Percentiles rank a stretch among this genome's conserved stretches.
phyloP scores from a whole-genome alignment of 1,140 invertebrate species.

The Ditylenchus dipsaci region DNA sequence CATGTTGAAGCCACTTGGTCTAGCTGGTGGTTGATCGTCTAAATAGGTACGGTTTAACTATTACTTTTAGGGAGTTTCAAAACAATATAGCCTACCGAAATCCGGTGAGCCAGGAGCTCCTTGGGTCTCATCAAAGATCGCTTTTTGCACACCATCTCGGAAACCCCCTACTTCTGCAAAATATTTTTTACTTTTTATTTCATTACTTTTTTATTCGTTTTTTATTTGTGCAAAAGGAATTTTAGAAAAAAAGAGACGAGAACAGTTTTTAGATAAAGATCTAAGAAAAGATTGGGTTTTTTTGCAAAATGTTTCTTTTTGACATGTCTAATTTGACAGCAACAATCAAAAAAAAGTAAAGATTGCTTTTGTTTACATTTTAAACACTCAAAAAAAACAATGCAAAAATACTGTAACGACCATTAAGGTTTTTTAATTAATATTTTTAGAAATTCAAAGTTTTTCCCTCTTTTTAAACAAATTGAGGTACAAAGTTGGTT shows the following conservation, averaged over 20 bases:
- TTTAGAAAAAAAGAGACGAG: conserved; percentile 10
- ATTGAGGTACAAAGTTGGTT: too few species aligned
- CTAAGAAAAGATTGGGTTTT: conserved; percentile 2
- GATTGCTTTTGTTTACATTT: too few species aligned
- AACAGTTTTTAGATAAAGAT: neutral
- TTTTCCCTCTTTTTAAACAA: too few species aligned
- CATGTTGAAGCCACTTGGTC: neutral
- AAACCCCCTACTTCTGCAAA: conserved; percentile 33
- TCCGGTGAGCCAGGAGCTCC: conserved; percentile 11
- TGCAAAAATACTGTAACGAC: too few species aligned
- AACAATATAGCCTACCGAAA: conserved; percentile 16
- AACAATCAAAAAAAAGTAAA: neutral
- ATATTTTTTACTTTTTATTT: neutral
- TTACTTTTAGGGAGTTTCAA: too few species aligned
- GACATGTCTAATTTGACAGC: neutral
- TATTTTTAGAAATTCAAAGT: too few species aligned
- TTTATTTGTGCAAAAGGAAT: neutral
- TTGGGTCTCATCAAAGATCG: conserved; percentile 47
- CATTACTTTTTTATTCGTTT: too few species aligned
- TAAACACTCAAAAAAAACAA: too few species aligned
- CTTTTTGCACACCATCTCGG: conserved; percentile 52
- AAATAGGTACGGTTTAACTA: too few species aligned
- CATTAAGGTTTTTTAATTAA: too few species aligned
- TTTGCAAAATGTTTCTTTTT: neutral
- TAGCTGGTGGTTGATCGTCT: too few species aligned